Base-by-base conservation (phyloP, 1,140 invertebrate species). In the Pseudomyrmex concolor region DNA sequence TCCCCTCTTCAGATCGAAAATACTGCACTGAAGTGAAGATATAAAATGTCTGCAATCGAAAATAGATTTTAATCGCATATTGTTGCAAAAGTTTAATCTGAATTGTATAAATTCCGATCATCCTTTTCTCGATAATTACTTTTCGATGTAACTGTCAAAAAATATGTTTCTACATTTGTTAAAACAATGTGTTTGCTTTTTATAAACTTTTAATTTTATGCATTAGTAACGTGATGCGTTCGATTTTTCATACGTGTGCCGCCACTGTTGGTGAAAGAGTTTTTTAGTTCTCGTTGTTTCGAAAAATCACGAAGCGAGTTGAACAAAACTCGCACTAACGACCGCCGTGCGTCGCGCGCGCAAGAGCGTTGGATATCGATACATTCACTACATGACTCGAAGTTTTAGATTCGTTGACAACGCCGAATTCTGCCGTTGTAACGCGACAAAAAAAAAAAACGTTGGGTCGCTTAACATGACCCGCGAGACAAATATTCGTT, bases 401-500 rank as follows among this genome's bases (percentile, higher is more conserved):
- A 60, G 59, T 72, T 68, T 62, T 72, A 84, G 70, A 70, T 84
- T 57, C 85, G 80, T 80, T 80, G 76, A 80, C 62, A 83, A 63
- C 63, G 63, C 83, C 70, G 67, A 84, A 72, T 73, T 87, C 15
- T 51, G 12, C n/a, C 59, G 50, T 59, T 67, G 66, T 67, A 66
- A 72, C 48, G 17, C 13, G 48, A 72, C 45, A 43, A 70, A 77
- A 83, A 80, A 66, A 25, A 25, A 34, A 34, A 34, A 76, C 19
- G 55, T 19, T 43, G 43, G 60, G 25, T 12, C 74, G 81, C 45
- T 86, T 88, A 88, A 84, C 85, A 22, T 55, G 51, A 45, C 84
- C 72, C 55, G 34, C n/a, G 74, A 84, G 83, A 66, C 57, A 84
- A 76, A 84, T 87, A 87, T 80, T 84, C 85, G 64, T 22, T 19